Percentiles rank a stretch among this genome's conserved stretches.
Conservation (phyloP, 2,888 invertebrate species). For the Tethea ocularis region DNA sequence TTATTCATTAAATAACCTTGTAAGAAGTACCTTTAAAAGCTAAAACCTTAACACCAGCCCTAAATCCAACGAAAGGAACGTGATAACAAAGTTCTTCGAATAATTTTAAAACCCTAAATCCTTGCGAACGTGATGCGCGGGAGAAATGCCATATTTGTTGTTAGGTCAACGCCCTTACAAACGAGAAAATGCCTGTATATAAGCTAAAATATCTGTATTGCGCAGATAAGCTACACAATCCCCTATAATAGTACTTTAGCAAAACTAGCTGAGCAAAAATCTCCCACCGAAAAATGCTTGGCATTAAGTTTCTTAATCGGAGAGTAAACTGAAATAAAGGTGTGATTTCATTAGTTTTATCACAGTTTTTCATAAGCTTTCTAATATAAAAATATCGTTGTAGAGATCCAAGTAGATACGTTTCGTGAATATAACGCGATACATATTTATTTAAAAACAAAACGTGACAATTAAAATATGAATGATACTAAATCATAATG, state of each 20-base stretch:
- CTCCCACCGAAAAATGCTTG: constrained; percentile 11
- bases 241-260: constrained; percentile 5
- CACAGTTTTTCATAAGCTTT: background rate
- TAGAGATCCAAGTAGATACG: too few relatives aligned
- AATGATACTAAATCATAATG: too few relatives aligned
- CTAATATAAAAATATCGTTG: background rate
- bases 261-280: constrained; percentile 3
- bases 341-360: background rate
- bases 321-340: constrained; percentile 17
- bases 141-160: background rate
- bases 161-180: background rate
- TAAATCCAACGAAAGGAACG: too few relatives aligned
- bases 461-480: too few relatives aligned
- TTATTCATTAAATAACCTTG: too few relatives aligned
- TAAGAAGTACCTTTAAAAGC: too few relatives aligned
- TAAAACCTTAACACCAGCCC: too few relatives aligned
- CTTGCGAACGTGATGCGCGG: background rate
- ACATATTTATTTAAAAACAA: too few relatives aligned
- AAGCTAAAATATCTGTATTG: constrained; percentile 1
- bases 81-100: background rate
- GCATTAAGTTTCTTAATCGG: constrained; percentile 19
- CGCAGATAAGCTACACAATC: constrained; percentile 4
- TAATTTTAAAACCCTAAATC: background rate
- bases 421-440: too few relatives aligned
- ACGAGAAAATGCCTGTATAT: background rate